A percentile compares a stretch with the other conserved stretches of the same genome.
Conservation (phyloP, 2,113 vertebrate species). For the Trogon surrucura region DNA sequence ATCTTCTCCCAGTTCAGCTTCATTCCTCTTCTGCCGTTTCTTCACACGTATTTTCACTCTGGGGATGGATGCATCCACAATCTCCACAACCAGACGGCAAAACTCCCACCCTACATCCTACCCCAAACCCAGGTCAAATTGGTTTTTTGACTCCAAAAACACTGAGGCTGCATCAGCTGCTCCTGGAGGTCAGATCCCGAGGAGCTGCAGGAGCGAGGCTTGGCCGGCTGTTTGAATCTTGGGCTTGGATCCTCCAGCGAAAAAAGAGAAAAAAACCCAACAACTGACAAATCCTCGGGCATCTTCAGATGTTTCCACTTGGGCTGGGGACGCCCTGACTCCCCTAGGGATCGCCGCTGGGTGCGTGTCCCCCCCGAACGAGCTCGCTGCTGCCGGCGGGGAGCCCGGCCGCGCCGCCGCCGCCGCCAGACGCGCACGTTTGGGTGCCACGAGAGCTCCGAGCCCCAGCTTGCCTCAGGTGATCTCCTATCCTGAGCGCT, state of each 20-base stretch:
- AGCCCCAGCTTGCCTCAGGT: not conserved
- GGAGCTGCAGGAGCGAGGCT: fast-evolving
- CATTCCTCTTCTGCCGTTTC: not conserved
- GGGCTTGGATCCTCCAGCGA: not conserved
- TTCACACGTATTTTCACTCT: not conserved
- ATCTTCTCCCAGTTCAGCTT: not conserved
- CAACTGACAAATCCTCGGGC: not conserved
- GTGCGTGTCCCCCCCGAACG: fast-evolving
- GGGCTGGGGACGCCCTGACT: not conserved
- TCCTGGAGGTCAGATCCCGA: not conserved
- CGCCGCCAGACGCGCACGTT: not conserved
- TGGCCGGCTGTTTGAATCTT: not conserved
- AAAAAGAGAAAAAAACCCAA: not conserved
- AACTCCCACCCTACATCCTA: not conserved
- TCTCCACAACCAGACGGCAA: not conserved
- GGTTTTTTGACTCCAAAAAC: not conserved
- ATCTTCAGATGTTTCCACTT: fast-evolving
- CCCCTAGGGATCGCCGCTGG: not conserved
- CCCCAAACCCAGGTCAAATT: fast-evolving
- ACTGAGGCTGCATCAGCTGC: fast-evolving
- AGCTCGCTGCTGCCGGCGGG: not conserved
- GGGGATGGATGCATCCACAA: not conserved
- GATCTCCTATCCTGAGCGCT: not conserved
- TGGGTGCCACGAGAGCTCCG: fast-evolving
- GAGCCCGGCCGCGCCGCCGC: not conserved